Evolutionary conservation across 2,888 invertebrate species (phyloP).

Genomic region (Notodonta dromedarius): DNA sequence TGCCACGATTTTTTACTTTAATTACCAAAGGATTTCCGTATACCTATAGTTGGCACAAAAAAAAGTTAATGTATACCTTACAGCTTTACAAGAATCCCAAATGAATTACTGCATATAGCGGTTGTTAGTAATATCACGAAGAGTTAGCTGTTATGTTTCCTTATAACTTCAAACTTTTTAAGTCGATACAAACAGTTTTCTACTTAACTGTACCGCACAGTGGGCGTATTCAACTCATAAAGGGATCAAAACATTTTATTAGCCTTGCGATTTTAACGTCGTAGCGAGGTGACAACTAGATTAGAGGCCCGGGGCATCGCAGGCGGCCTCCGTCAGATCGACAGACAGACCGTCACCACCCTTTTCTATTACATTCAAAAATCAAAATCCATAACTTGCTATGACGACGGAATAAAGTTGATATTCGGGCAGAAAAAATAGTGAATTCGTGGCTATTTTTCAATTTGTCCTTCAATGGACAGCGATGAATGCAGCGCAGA

Average conservation of each 20-base stretch:
- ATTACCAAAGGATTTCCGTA: no score
- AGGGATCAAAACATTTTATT: conserved; percentile 84
- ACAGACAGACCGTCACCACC: conserved; percentile 37
- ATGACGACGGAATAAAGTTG: conserved; percentile 20
- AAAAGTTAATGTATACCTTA: no score
- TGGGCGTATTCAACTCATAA: conserved; percentile 81
- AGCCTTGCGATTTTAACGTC: conserved; percentile 83
- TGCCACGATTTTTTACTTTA: no score
- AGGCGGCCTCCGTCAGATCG: conserved; percentile 66
- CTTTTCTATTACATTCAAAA: conserved; percentile 26
- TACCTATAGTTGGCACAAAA: no score
- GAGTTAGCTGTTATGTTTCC: background rate
- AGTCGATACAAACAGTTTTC: conserved; percentile 2
- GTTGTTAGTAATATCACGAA: no score
- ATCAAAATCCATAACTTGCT: conserved; percentile 6
- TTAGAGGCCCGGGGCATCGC: conserved; percentile 65
- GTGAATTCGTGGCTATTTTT: conserved; percentile 33
- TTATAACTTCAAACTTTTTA: background rate
- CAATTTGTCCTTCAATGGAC: conserved; percentile 55
- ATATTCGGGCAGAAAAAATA: conserved; percentile 19
- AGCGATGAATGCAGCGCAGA: conserved; percentile 50
- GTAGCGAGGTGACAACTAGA: conserved; percentile 78
- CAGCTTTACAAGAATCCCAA: no score
- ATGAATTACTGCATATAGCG: no score
- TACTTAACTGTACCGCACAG: conserved; percentile 62